Base-by-base conservation (phyloP, 1,140 invertebrate genomes). In the Nixonia krombeini region DNA sequence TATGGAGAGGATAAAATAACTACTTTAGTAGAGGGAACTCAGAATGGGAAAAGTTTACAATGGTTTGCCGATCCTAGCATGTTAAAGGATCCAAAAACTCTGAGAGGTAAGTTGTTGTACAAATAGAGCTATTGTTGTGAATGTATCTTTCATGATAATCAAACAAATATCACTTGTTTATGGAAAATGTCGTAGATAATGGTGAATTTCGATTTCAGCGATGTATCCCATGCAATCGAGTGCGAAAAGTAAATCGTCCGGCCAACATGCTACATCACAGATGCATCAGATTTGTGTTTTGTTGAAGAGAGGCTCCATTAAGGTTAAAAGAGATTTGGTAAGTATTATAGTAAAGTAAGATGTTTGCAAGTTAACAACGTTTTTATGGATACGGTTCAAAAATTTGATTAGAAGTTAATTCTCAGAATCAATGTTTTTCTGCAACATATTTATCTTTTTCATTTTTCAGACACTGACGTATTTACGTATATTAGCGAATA, bases 401-500 rank as follows among this genome's bases (percentile, higher is more conserved):
- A 29, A 17, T 29, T n/a, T n/a, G n/a, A n/a, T n/a, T n/a, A n/a
- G n/a, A n/a, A n/a, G n/a, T n/a, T n/a, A n/a, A n/a, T n/a, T n/a
- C n/a, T n/a, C n/a, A n/a, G n/a, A n/a, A n/a, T n/a, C n/a, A n/a
- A n/a, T n/a, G n/a, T n/a, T n/a, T n/a, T n/a, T n/a, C n/a, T n/a
- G n/a, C n/a, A n/a, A n/a, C n/a, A n/a, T n/a, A n/a, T n/a, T n/a
- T n/a, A n/a, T n/a, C n/a, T n/a, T n/a, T n/a, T n/a, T n/a, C n/a
- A n/a, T n/a, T n/a, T 79, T 88, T 23, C 86, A 97, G 92, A 97
- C 95, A 1, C 85, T 98, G 80, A 98, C 96, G 0, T 91, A 96
- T 74, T 86, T 98, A 35, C 87, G 96, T 31, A 84, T 94, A 21
- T 72, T 86, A 3, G 92, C 93, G 12, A 94, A 94, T 77, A 78